A percentile compares a stretch with the other conserved stretches of the same genome.
Evolutionary conservation across 2,888 invertebrate species (phyloP).

Genomic region (Lasioglossum marginatum): DNA sequence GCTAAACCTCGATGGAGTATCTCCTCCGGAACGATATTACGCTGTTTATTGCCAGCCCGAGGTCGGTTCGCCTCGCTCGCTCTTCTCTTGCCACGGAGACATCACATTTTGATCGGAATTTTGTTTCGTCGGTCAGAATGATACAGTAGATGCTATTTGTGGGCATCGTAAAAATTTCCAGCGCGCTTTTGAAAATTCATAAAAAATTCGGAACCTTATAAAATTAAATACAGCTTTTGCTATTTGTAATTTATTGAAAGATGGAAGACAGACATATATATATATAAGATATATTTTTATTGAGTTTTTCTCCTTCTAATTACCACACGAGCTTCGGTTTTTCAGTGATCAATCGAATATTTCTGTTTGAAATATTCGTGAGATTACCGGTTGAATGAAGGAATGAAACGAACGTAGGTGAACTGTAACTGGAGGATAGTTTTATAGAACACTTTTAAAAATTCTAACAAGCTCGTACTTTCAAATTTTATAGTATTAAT

Average conservation of each 20-base stretch:
- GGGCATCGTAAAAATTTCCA: not conserved
- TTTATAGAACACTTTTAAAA: too few relatives aligned
- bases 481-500: too few relatives aligned
- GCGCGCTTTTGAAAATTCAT: not conserved
- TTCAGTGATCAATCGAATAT: too few relatives aligned
- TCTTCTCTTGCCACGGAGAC: not conserved
- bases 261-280: not conserved
- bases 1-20: slow-evolving; percentile 72
- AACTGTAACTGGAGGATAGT: too few relatives aligned
- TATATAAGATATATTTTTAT: too few relatives aligned
- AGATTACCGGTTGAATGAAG: too few relatives aligned
- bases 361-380: too few relatives aligned
- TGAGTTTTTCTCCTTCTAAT: too few relatives aligned
- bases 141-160: not conserved
- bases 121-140: not conserved
- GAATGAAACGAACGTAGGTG: too few relatives aligned
- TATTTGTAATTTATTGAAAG: not conserved
- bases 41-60: slow-evolving; percentile 43
- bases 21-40: slow-evolving; percentile 40
- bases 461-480: too few relatives aligned
- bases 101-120: not conserved
- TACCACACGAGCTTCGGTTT: too few relatives aligned
- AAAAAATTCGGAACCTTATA: not conserved
- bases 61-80: not conserved
- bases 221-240: not conserved